phyloP scores from a whole-genome alignment of 1,140 invertebrate genomes.

The Micrasema minimum region DNA sequence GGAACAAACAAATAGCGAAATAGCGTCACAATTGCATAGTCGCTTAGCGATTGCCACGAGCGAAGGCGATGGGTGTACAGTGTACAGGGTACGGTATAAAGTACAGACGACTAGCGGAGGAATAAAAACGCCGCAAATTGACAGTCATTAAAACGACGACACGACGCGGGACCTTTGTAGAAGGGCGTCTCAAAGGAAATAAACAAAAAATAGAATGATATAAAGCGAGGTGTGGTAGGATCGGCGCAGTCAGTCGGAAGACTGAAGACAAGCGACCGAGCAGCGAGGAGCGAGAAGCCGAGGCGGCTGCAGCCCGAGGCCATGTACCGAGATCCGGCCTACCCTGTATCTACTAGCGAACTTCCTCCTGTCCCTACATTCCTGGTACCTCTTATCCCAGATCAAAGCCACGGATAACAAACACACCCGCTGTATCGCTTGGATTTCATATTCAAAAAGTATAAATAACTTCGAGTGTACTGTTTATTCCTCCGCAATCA shows the following conservation, averaged over 20 bases:
- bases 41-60: conserved; percentile 15
- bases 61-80: background rate
- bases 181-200: conserved; percentile 44
- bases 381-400: too few species aligned
- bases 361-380: too few species aligned
- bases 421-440: too few species aligned
- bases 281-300: background rate
- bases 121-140: conserved; percentile 46
- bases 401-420: too few species aligned
- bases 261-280: background rate
- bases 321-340: conserved; percentile 4
- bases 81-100: too few species aligned
- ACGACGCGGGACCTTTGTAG: conserved; percentile 43
- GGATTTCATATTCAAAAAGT: too few species aligned
- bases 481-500: too few species aligned
- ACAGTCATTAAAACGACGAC: conserved; percentile 51
- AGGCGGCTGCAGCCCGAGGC: background rate
- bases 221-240: conserved; percentile 28
- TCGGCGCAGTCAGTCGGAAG: conserved; percentile 5
- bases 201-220: conserved; percentile 42
- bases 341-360: too few species aligned
- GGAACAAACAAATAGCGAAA: conserved; percentile 20
- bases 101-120: conserved; percentile 3
- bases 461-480: too few species aligned
- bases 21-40: conserved; percentile 11